phyloP scores from a whole-genome alignment of 2,113 vertebrate genomes.

The Eulemur rufifrons region DNA sequence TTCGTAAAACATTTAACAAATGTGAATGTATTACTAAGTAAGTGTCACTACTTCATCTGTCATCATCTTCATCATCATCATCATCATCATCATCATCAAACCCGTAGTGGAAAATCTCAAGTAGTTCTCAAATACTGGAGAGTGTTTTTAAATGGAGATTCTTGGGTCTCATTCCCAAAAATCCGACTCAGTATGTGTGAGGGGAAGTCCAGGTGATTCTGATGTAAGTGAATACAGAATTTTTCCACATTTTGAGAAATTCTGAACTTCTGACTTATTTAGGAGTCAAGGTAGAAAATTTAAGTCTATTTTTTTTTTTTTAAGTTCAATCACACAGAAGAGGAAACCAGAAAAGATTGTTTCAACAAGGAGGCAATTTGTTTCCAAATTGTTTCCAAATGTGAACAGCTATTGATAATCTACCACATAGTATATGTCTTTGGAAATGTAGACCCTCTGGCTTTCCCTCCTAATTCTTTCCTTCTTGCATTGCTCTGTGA shows the following conservation, averaged over 20 bases:
- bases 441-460: neutral
- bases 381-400: neutral
- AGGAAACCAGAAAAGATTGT: neutral
- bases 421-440: neutral
- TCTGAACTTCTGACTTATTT: neutral
- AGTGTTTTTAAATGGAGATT: neutral
- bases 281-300: neutral
- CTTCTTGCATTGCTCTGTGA: neutral
- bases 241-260: neutral
- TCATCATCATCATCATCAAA: neutral
- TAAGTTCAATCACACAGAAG: neutral
- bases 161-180: neutral
- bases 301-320: neutral
- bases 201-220: neutral
- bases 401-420: neutral
- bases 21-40: neutral
- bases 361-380: neutral
- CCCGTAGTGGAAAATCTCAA: neutral
- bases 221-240: neutral
- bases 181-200: neutral
- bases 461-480: neutral
- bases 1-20: neutral
- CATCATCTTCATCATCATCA: neutral
- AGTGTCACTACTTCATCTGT: neutral
- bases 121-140: neutral